Evolutionary conservation across 1,140 invertebrate species (phyloP).

Genomic region (Drosophila tani): DNA sequence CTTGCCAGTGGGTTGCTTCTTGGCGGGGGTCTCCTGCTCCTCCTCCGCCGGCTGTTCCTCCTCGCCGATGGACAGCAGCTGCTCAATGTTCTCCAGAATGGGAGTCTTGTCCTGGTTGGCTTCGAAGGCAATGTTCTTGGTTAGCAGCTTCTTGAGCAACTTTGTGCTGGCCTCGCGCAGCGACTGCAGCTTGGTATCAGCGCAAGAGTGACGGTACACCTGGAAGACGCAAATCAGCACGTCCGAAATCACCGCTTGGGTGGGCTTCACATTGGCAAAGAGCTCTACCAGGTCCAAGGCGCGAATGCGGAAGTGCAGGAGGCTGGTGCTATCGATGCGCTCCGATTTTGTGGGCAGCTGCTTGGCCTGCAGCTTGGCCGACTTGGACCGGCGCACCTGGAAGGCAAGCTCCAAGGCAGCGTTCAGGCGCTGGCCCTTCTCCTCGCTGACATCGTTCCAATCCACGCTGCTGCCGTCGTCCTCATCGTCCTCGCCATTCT

Average conservation of each 20-base stretch:
- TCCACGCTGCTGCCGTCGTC: slow-evolving; percentile 87
- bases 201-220: slow-evolving; percentile 16
- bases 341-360: slow-evolving; percentile 58
- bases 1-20: slow-evolving; percentile 11
- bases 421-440: slow-evolving; percentile 90
- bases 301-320: slow-evolving; percentile 66
- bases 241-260: slow-evolving; percentile 40
- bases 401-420: slow-evolving; percentile 90
- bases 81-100: slow-evolving; percentile 44
- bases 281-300: slow-evolving; percentile 55
- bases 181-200: slow-evolving; percentile 30
- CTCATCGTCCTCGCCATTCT: slow-evolving; percentile 15
- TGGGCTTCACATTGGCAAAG: slow-evolving; percentile 28
- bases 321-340: slow-evolving; percentile 51
- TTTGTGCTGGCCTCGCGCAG: slow-evolving; percentile 56
- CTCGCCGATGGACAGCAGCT: slow-evolving; percentile 23
- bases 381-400: slow-evolving; percentile 86
- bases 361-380: slow-evolving; percentile 29
- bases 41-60: slow-evolving; percentile 26
- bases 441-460: slow-evolving; percentile 91
- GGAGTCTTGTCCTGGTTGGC: not conserved
- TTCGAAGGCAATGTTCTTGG: slow-evolving; percentile 12
- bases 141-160: slow-evolving; percentile 37
- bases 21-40: not conserved
- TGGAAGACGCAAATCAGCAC: slow-evolving; percentile 36